Conservation (phyloP, 2,797 vertebrate genomes). For the Monodelphis domestica region DNA sequence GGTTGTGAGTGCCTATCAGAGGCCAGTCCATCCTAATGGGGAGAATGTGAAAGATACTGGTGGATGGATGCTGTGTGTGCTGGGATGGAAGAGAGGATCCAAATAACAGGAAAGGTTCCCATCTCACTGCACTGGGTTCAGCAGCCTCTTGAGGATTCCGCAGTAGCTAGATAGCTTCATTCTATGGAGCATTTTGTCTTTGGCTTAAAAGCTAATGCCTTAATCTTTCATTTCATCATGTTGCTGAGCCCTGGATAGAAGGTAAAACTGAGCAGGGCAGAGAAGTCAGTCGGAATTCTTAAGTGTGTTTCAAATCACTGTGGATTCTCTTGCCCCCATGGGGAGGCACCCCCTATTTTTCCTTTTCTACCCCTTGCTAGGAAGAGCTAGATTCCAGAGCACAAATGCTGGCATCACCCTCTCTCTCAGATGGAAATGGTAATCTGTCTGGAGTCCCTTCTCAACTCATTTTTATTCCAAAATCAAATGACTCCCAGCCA, state of each 20-base stretch:
- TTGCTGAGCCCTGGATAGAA: background rate
- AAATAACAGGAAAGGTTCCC: background rate
- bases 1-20: slow-evolving; percentile 34
- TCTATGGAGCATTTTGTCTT: background rate
- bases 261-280: background rate
- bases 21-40: slow-evolving; percentile 20
- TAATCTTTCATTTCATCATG: background rate
- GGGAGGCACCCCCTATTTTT: background rate
- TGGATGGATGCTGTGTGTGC: background rate
- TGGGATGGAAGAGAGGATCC: background rate
- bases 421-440: slow-evolving; percentile 18
- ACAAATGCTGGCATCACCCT: background rate
- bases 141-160: background rate
- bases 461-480: slow-evolving; percentile 68
- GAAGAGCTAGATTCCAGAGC: background rate
- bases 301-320: background rate
- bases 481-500: slow-evolving; percentile 69
- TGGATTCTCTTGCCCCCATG: background rate
- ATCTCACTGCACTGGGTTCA: background rate
- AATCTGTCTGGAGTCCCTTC: slow-evolving; percentile 63
- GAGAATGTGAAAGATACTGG: background rate
- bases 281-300: background rate
- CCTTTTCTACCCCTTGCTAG: background rate
- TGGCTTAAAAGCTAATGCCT: background rate
- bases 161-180: background rate